Conservation (phyloP, 2,888 invertebrate genomes). For the Eupithecia exiguata region DNA sequence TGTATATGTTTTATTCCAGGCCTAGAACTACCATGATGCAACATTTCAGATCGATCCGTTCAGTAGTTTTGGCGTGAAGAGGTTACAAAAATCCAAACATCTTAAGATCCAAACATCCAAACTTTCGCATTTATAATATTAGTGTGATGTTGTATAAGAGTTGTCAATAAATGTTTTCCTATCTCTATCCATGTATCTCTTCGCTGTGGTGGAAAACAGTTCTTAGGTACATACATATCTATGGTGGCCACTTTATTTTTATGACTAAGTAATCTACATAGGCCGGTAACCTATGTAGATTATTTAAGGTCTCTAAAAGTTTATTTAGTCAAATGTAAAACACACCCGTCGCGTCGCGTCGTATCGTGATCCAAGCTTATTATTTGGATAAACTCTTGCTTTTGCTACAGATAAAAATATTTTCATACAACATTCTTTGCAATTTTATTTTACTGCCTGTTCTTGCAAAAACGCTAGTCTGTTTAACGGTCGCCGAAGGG, state of each 20-base stretch:
- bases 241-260: neutral
- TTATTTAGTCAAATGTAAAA: constrained; percentile 1
- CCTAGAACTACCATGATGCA: no score
- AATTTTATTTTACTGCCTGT: constrained; percentile 23
- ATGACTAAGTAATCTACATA: neutral
- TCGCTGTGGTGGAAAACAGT: neutral
- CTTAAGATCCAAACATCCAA: no score
- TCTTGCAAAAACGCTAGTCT: constrained; percentile 26
- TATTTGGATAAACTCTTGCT: neutral
- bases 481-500: constrained; percentile 27
- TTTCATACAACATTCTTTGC: constrained; percentile 15
- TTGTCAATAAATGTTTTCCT: neutral
- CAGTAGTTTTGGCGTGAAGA: no score
- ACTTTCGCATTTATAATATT: no score
- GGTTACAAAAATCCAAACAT: no score
- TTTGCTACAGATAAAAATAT: constrained; percentile 12
- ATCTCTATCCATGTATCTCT: neutral
- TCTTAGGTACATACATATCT: neutral
- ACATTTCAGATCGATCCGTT: no score
- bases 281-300: no score
- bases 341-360: neutral
- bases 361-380: neutral
- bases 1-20: no score
- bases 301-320: neutral
- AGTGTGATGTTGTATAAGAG: no score